Conservation (phyloP, 2,888 invertebrate species). For the Meteorus cinctellus region DNA sequence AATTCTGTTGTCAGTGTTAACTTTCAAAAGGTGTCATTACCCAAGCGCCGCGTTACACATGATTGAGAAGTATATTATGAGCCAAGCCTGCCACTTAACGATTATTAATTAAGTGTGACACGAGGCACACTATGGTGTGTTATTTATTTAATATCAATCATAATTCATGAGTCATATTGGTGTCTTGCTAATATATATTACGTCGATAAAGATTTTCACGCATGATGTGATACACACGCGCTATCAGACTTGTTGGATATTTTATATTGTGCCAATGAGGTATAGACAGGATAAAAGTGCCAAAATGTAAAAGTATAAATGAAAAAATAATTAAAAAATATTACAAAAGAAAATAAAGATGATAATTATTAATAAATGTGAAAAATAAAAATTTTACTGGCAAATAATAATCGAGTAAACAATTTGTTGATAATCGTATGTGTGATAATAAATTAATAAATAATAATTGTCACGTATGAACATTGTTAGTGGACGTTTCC, state of each 20-base stretch:
- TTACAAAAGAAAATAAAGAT: conserved; percentile 16
- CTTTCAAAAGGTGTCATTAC: conserved; percentile 36
- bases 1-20: background rate
- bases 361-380: conserved; percentile 21
- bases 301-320: background rate
- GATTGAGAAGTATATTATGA: conserved; percentile 22
- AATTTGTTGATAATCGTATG: conserved; percentile 25
- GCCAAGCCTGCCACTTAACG: conserved; percentile 37
- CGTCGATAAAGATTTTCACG: conserved; percentile 43
- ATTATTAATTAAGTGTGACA: conserved; percentile 42
- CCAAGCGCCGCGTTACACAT: conserved; percentile 20
- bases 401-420: background rate
- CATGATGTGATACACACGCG: conserved; percentile 43
- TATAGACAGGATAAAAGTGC: background rate
- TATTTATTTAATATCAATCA: conserved; percentile 40
- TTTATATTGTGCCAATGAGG: background rate
- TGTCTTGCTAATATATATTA: conserved; percentile 27
- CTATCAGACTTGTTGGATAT: conserved; percentile 29
- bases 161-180: conserved; percentile 25
- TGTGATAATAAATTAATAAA: conserved; percentile 38
- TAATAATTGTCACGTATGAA: conserved; percentile 31
- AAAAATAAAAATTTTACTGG: conserved; percentile 28
- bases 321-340: conserved; percentile 21
- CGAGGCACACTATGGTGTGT: conserved; percentile 17
- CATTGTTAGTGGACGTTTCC: background rate